These are phyloP conservation scores for Corydoras sp. DNA, from an alignment of 2,113 vertebrate species.

Conservation along the genomic window DNA sequence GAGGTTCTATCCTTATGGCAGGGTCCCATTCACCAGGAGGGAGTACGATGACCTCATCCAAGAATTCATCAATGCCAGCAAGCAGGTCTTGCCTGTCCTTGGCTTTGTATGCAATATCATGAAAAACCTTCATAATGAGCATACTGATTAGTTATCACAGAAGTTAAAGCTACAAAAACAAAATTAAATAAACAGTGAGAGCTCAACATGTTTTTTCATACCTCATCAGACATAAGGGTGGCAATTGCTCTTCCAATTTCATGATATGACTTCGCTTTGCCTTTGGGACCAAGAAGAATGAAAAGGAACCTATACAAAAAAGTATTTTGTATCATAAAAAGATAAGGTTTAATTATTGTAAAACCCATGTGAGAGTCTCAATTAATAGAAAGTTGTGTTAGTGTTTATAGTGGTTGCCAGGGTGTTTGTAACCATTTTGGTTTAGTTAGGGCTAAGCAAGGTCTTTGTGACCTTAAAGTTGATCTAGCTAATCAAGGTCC, in stretches of 20 bases:
- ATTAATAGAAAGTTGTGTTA: too few species aligned
- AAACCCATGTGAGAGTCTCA: too few species aligned
- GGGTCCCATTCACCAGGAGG: constrained; percentile 98
- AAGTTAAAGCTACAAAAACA: background rate
- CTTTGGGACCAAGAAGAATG: constrained; percentile 94
- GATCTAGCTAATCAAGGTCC: background rate
- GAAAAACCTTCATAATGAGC: constrained; percentile 79
- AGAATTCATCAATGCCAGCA: constrained; percentile 94
- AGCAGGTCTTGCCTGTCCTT: constrained; percentile 92
- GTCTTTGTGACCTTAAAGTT: background rate
- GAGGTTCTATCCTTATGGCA: constrained; percentile 94
- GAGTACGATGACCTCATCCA: constrained; percentile 97
- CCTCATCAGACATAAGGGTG: constrained; percentile 97
- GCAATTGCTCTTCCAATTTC: constrained; percentile 96
- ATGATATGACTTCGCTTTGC: constrained; percentile 95
- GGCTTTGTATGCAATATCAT: constrained; percentile 97
- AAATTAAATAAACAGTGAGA: background rate
- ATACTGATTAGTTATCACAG: constrained; percentile 4
- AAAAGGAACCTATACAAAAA: constrained; percentile 80
- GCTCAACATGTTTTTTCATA: constrained; percentile 46
- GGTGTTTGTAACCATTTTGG: too few species aligned
- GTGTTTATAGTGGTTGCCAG: too few species aligned
- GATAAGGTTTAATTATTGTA: too few species aligned
- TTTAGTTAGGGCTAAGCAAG: background rate
- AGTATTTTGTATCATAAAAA: too few species aligned